Conservation (phyloP, 2,888 invertebrate species). For the Drosophila cognata region DNA sequence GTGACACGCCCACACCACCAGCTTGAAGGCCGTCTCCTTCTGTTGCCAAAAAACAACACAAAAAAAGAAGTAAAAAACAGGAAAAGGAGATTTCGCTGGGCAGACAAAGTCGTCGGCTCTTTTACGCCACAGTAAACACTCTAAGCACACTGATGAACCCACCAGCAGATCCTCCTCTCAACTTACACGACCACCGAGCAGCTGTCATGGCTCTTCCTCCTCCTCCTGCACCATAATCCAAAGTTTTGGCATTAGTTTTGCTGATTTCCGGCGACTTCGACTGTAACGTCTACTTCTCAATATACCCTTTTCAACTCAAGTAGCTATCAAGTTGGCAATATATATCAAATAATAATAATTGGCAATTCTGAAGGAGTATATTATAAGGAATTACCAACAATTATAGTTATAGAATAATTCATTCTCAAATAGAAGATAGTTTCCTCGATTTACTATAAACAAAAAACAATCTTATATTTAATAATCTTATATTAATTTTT, state of each 20-base stretch:
- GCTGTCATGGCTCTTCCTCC: slow-evolving; percentile 35
- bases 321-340: not conserved
- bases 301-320: slow-evolving; percentile 17
- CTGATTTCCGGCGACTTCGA: slow-evolving; percentile 67
- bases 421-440: not conserved
- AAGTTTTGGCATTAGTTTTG: slow-evolving; percentile 73
- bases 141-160: slow-evolving; percentile 26
- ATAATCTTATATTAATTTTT: not conserved
- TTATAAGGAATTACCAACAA: no score
- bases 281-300: slow-evolving; percentile 40
- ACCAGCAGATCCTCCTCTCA: slow-evolving; percentile 12
- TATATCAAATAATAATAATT: no score
- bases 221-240: slow-evolving; percentile 1
- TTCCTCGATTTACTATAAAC: not conserved
- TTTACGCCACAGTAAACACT: slow-evolving; percentile 69
- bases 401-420: no score
- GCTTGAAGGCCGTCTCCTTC: not conserved
- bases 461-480: no score
- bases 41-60: slow-evolving; percentile 1
- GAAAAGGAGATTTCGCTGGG: slow-evolving; percentile 48
- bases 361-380: fast-evolving
- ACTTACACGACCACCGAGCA: slow-evolving; percentile 65
- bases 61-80: slow-evolving; percentile 5
- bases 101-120: slow-evolving; percentile 71
- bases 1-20: slow-evolving; percentile 43